Conservation (phyloP, 2,888 invertebrate genomes). For the Norana najaformis region DNA sequence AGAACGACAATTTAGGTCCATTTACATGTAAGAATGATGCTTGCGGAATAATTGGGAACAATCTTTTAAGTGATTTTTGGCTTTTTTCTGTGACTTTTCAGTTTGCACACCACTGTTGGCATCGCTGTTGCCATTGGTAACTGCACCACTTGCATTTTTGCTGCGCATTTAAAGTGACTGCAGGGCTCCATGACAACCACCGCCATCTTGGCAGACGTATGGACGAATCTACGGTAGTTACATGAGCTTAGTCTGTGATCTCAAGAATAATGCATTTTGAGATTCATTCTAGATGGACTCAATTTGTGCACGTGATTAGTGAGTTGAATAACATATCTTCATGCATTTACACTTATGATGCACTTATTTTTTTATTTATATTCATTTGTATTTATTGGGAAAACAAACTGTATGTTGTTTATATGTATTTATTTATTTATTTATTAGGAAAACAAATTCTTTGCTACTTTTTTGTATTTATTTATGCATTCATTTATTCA, state of each 20-base stretch:
- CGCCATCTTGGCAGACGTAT: background rate
- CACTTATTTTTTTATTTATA: too few species aligned
- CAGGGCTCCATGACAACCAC: background rate
- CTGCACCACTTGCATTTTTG: background rate
- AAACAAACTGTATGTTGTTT: background rate
- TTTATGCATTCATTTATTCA: too few species aligned
- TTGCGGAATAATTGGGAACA: background rate
- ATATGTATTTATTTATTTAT: background rate
- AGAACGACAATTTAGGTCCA: background rate
- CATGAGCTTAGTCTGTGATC: background rate
- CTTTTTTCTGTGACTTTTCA: background rate
- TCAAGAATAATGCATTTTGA: background rate
- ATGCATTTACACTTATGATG: background rate
- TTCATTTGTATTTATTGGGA: too few species aligned
- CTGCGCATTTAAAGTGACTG: background rate
- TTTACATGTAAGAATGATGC: background rate
- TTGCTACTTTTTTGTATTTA: too few species aligned
- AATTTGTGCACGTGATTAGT: constrained; percentile 4
- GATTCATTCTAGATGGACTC: too few species aligned
- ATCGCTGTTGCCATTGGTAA: background rate
- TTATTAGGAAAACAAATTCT: background rate
- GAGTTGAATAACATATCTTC: background rate
- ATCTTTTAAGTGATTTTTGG: background rate
- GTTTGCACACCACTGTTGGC: background rate
- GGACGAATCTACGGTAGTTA: background rate